Base-by-base conservation (phyloP, 2,113 vertebrate species). In the Pantherophis guttatus region DNA sequence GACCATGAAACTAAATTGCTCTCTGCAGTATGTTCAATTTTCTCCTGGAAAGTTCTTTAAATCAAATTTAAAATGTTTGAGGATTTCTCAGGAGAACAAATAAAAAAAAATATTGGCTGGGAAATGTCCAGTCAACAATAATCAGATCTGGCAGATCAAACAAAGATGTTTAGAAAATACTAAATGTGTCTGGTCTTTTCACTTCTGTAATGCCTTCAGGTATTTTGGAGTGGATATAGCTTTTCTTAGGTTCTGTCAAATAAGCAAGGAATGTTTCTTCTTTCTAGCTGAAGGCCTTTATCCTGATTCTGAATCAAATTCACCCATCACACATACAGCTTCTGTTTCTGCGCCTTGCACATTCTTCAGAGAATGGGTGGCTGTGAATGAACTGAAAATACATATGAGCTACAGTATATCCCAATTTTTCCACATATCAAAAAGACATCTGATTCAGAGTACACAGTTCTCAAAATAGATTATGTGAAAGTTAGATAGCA, bases 81-180 rank as follows among this genome's bases (percentile, higher is more conserved):
- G 88, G 88, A 93, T 95, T 95, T 97, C 96, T 97, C 96, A 65
- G 90, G 95, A 96, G 96, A 93, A 91, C 70, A 96, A 97, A 97
- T 95, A 95, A 97, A 96, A 97, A 97, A 48, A 97, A 97, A 96
- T 95, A 96, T 94, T 95, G 95, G 95, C 0, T 0, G 93, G 96
- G 95, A 97, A 96, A 95, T 96, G 90, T 97, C 96, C 97, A 94
- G 95, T 96, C 96, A 97, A 96, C 93, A 96, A 95, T 95, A 96
- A 97, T 97, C 96, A 96, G 94, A 94, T 94, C 96, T 97, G 97
- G 97, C 97, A 97, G 95, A 96, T 95, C 96, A 94, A 97, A 96
- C 95, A 97, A 81, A 97, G 96, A 96, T 94, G 96, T 96, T 97
- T 97, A 94, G 95, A 96, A 95, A 96, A 96, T 93, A 94, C 58